Evolutionary conservation across 2,113 vertebrate genomes (phyloP).

Genomic region (Melanotaenia duboulayi): DNA sequence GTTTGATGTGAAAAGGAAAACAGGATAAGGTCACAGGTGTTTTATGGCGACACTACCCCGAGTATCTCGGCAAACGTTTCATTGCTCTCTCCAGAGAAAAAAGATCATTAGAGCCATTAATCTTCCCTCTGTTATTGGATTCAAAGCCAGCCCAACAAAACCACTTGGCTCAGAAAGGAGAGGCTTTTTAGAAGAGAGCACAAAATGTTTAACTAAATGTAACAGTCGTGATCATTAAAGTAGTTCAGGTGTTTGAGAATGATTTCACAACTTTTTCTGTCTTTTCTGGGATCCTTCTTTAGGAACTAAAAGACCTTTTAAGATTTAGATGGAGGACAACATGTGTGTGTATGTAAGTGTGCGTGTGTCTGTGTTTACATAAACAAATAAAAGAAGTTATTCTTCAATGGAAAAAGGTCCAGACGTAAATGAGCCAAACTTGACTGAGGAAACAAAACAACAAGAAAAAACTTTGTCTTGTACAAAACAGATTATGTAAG

Average conservation of each 20-base stretch:
- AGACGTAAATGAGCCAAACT: not conserved
- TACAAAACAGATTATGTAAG: too few species aligned
- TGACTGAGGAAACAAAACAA: too few species aligned
- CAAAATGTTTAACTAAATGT: constrained; percentile 55
- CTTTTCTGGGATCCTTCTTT: constrained; percentile 20
- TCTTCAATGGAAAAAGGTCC: not conserved
- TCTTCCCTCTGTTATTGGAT: constrained; percentile 29
- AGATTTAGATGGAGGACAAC: constrained; percentile 2
- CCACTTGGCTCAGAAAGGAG: constrained; percentile 16
- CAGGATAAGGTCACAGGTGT: constrained; percentile 67
- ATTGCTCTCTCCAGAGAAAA: constrained; percentile 42
- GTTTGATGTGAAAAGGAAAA: constrained; percentile 7
- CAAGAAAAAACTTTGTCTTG: too few species aligned
- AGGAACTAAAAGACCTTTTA: constrained; percentile 10
- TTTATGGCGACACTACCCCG: constrained; percentile 62
- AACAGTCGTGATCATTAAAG: constrained; percentile 22
- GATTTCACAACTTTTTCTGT: constrained; percentile 23
- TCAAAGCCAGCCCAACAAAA: constrained; percentile 27
- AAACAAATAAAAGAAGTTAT: not conserved
- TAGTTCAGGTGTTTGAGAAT: constrained; percentile 35
- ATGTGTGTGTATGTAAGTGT: not conserved
- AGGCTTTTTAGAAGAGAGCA: constrained; percentile 26
- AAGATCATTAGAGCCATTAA: constrained; percentile 54
- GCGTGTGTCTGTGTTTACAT: not conserved
- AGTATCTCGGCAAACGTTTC: constrained; percentile 50